Evolutionary conservation across 2,888 invertebrate genomes (phyloP), one percentile per base, ranked within the genome.

Genomic region (Drosophila flavopinicola): DNA sequence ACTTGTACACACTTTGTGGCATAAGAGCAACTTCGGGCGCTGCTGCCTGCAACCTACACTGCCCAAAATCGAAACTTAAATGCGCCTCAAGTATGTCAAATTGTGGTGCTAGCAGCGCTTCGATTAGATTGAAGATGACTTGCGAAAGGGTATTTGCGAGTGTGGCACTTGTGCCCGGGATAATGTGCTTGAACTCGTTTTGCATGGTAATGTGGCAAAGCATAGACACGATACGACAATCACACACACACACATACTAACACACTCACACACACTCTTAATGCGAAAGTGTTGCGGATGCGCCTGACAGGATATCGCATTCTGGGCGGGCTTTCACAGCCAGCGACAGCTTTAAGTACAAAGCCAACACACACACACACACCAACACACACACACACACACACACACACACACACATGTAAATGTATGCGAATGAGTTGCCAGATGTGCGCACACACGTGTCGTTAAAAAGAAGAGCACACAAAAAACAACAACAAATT

Each of bases 371-470:
- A 39, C 45, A 41, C 33, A 20, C 41, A 39, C 20, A 35, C 42
- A 37, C 30, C 13, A 4, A 9, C 27, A 51, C 23, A 33, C 15
- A 7, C 13, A 11, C 7, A 39, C 13, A 37, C 41, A 35, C 41
- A 11, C 33, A 6, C 6, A 35, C 17, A 11, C 24, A 7, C 10
- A 11, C 20, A 35, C 2, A 4, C 3, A 6, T 1, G 45, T 13
- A 35, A 37, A 48, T 61, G 63, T 69, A 64, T 45, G 61, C 64
- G 66, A 63, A 67, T 61, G 69, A 51, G 79, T 67, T 75, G 78
- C 66, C 84, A 80, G 72, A 64, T 84, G 80, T 78, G 85, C 64
- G 69, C 80, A 79, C 83, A 79, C 79, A 84, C 80, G 80, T 80
- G 80, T 66, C 80, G 53, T 77, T 71, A 64, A 79, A 73, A 66